These are phyloP conservation scores for Pterostichus madidus DNA, from an alignment of 2,888 invertebrate genomes.

Conservation along the genomic window DNA sequence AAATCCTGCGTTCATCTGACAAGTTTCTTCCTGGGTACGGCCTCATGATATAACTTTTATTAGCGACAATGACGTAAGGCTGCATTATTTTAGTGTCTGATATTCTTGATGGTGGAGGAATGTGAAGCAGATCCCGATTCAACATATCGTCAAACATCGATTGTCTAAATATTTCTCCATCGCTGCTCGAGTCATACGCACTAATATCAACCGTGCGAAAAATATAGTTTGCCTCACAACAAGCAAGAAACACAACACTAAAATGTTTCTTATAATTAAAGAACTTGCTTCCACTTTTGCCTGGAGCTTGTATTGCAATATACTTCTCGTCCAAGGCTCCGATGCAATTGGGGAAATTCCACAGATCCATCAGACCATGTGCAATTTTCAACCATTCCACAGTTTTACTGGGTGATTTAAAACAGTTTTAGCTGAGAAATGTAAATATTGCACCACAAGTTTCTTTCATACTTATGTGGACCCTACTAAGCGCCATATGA, in stretches of 20 bases:
- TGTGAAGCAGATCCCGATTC: background rate
- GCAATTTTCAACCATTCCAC: too few species aligned
- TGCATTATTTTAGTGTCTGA: too few species aligned
- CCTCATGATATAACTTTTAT: too few species aligned
- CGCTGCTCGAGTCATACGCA: constrained; percentile 7
- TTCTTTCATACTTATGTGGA: background rate
- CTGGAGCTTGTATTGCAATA: too few species aligned
- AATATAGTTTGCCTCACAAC: background rate
- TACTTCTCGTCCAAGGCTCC: too few species aligned
- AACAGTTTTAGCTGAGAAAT: background rate
- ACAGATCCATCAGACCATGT: too few species aligned
- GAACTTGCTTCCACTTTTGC: background rate
- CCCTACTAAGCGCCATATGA: too few species aligned
- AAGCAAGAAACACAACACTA: background rate
- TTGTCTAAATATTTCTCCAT: too few species aligned
- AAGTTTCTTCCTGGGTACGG: too few species aligned
- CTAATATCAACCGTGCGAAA: constrained; percentile 11
- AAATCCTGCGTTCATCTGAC: background rate
- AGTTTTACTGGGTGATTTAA: too few species aligned
- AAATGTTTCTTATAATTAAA: constrained; percentile 3
- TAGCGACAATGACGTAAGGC: too few species aligned
- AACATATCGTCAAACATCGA: background rate
- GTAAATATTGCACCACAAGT: background rate
- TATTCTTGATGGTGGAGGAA: background rate
- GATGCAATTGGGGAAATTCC: too few species aligned